These are phyloP conservation scores for Piaya cayana DNA, from an alignment of 2,113 vertebrate species.

Conservation along the genomic window DNA sequence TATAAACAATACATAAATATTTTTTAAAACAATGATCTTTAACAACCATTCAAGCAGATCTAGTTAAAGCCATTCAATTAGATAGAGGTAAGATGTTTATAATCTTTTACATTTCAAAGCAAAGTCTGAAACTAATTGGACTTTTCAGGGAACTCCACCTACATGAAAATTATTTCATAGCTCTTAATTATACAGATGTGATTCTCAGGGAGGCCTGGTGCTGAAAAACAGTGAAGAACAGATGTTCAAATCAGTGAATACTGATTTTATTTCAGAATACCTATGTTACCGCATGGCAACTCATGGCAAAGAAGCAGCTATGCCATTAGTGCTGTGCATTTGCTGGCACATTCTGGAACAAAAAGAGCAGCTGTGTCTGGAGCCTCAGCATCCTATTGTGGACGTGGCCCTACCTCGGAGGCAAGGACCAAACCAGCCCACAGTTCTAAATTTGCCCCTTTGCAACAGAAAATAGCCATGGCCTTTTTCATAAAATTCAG, in stretches of 20 bases:
- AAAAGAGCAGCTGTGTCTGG: neutral
- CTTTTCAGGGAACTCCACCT: neutral
- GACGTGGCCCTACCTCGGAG: neutral
- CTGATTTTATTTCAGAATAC: neutral
- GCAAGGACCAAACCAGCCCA: neutral
- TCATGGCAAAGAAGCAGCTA: neutral
- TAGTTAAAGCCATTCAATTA: neutral
- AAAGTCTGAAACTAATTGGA: neutral
- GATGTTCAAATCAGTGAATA: neutral
- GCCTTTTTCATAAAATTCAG: neutral
- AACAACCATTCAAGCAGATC: neutral
- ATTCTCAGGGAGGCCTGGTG: neutral
- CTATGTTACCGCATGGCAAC: neutral
- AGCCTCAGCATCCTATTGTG: neutral
- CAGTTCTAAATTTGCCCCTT: neutral
- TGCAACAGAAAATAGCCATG: neutral
- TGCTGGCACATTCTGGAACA: neutral
- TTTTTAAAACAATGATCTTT: neutral
- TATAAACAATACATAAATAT: slow-evolving; percentile 2
- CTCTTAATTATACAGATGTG: neutral
- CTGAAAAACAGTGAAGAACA: neutral
- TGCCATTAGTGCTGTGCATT: rapidly evolving
- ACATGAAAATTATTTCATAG: neutral
- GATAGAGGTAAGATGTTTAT: neutral
- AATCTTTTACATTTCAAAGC: slow-evolving; percentile 23